Conservation (phyloP, 2,888 invertebrate genomes). For the Tetragnatha montana region DNA sequence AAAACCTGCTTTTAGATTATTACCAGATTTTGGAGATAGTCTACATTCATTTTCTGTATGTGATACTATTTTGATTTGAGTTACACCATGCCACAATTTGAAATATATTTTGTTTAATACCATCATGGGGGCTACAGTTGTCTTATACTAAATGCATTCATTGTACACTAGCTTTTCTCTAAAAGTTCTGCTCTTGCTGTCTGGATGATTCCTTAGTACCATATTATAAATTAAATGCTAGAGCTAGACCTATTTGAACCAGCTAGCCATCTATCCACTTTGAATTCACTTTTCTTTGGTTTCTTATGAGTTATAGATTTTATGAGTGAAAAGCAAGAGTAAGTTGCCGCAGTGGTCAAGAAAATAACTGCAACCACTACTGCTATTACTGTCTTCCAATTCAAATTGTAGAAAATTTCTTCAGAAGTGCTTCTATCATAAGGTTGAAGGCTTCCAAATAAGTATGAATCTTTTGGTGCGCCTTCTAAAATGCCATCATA, state of each 20-base stretch:
- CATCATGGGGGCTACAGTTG: conserved; percentile 14
- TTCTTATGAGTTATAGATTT: neutral
- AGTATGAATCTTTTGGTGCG: too few relatives aligned
- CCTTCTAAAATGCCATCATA: too few relatives aligned
- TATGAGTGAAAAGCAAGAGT: neutral
- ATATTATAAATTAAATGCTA: neutral
- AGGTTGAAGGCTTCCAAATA: too few relatives aligned
- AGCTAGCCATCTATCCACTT: conserved; percentile 44
- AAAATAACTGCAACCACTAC: conserved; percentile 3
- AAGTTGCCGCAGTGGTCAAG: neutral
- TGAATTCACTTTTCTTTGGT: conserved; percentile 7
- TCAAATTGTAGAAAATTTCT: neutral
- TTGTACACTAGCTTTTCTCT: conserved; percentile 16
- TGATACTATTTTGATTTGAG: too few relatives aligned
- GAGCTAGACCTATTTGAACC: conserved; percentile 1
- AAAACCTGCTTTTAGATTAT: too few relatives aligned
- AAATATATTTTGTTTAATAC: neutral
- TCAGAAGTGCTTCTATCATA: too few relatives aligned
- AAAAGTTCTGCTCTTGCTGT: too few relatives aligned
- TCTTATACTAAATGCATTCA: conserved; percentile 1
- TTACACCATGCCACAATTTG: neutral
- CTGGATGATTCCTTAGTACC: too few relatives aligned
- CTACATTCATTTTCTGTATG: too few relatives aligned
- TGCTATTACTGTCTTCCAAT: conserved; percentile 14
- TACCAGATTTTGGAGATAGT: too few relatives aligned